These are phyloP conservation scores for Portevinia maculata DNA, from an alignment of 2,888 invertebrate species.

Conservation along the genomic window DNA sequence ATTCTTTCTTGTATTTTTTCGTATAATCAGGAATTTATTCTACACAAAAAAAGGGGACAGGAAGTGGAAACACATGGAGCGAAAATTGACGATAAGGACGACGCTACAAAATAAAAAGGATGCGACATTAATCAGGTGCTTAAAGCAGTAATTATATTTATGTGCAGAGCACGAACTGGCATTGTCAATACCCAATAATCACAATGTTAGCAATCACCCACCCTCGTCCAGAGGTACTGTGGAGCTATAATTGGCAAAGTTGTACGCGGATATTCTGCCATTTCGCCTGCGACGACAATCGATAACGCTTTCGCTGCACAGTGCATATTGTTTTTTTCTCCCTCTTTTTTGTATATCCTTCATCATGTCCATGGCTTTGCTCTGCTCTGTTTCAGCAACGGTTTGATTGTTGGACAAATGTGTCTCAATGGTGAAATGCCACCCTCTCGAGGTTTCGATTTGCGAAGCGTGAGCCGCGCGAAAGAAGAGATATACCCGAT, in stretches of 20 bases:
- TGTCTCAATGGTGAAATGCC: slow-evolving; percentile 37
- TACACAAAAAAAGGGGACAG: slow-evolving; percentile 7
- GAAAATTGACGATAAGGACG: slow-evolving; percentile 11
- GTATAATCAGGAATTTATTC: slow-evolving; percentile 12
- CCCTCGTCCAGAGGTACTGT: background rate
- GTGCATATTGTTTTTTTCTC: background rate
- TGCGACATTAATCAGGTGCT: slow-evolving; percentile 67
- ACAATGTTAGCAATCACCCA: slow-evolving; percentile 29
- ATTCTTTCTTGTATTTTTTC: background rate
- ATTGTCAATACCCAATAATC: slow-evolving; percentile 53
- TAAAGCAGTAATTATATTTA: slow-evolving; percentile 58
- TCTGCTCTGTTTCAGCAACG: slow-evolving; percentile 18
- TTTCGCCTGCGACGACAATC: slow-evolving; percentile 5
- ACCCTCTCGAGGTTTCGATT: slow-evolving; percentile 38
- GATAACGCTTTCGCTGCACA: slow-evolving; percentile 19
- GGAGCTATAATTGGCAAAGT: background rate
- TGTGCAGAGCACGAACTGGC: slow-evolving; percentile 30
- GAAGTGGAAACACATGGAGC: slow-evolving; percentile 10
- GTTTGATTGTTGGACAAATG: slow-evolving; percentile 38
- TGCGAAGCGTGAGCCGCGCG: slow-evolving; percentile 15
- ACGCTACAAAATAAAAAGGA: slow-evolving; percentile 29
- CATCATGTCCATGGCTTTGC: background rate
- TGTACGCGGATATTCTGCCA: slow-evolving; percentile 38
- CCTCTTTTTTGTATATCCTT: too few relatives aligned
- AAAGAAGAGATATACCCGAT: slow-evolving; percentile 17